Percentiles rank a stretch among this genome's conserved stretches.
Evolutionary conservation across 2,797 vertebrate species (phyloP).

Genomic region (Spinibarbus caldwelli): DNA sequence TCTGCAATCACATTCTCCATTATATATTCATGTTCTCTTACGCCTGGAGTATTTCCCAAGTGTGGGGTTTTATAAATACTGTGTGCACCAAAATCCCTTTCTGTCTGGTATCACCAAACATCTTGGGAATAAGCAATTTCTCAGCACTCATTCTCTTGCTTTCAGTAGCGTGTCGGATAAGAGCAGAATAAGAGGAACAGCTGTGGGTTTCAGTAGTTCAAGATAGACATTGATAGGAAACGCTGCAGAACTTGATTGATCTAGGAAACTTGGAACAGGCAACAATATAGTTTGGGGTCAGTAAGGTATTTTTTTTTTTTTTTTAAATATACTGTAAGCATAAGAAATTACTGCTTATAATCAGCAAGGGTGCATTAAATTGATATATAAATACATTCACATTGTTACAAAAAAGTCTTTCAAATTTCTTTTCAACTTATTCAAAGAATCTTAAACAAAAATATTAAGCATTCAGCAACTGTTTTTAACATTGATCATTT

Average conservation of each 20-base stretch:
- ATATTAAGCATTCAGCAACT: too few relatives aligned
- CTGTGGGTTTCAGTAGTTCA: background rate
- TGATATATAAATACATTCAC: background rate
- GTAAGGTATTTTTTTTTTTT: background rate
- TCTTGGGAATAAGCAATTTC: background rate
- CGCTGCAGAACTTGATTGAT: background rate
- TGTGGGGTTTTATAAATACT: background rate
- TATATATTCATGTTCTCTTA: background rate
- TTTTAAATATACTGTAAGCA: background rate
- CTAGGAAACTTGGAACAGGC: background rate
- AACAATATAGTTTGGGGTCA: background rate
- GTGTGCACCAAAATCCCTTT: background rate
- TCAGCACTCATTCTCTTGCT: slow-evolving; percentile 18
- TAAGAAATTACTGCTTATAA: background rate
- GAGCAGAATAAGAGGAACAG: slow-evolving; percentile 20
- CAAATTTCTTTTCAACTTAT: too few relatives aligned
- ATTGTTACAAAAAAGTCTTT: background rate
- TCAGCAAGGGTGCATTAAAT: background rate
- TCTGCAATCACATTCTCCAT: background rate
- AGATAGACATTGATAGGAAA: slow-evolving; percentile 6
- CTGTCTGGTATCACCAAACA: background rate
- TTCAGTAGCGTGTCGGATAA: background rate
- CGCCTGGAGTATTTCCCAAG: background rate
- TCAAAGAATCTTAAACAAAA: too few relatives aligned
- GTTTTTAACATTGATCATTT: too few relatives aligned